Base-by-base conservation (phyloP, 1,140 invertebrate genomes). In the Brevipalpus yothersi region DNA sequence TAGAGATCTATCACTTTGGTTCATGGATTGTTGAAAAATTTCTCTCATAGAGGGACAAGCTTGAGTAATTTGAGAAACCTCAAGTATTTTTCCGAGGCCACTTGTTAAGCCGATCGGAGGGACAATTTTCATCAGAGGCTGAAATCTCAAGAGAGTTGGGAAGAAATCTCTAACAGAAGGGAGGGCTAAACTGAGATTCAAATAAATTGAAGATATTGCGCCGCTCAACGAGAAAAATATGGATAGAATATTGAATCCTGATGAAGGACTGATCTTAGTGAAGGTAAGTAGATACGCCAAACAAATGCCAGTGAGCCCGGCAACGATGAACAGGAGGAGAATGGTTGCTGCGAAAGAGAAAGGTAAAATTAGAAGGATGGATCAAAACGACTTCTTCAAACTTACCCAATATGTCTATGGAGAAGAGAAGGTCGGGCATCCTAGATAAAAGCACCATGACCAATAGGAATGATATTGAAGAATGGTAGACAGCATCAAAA, bases 401-500 rank as follows among this genome's bases (percentile, higher is more conserved):
- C 43, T 45, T 45, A 45, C 43, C 12, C 12, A 45, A 45, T 45
- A 45, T 17, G 12, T 45, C 10, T 4, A 2, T 0, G 43, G 12
- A 15, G 12, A 17, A 4, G 43, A 51, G n/a, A n/a, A 51, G 3
- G 17, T 10, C 10, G 2, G 9, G 49, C 2, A 19, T 19, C n/a
- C n/a, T 17, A 1, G 63, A 23, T 1, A 54, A 53, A 60, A 55
- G 59, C 11, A 62, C 59, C 17, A 61, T 58, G 9, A 65, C 21
- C 11, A 65, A 21, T n/a, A 66, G 13, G 23, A 63, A 19, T 31
- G 41, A 41, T 13, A 55, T 23, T 31, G 58, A 15, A 13, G 51
- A 13, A 60, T 64, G 53, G 0, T 58, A 15, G 7, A 60, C n/a
- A 4, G 59, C 40, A 53, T 65, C 65, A 59, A 64, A 65, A 8